These are phyloP conservation scores for Lichenostomus cassidix DNA, from an alignment of 2,113 vertebrate species.

Conservation along the genomic window DNA sequence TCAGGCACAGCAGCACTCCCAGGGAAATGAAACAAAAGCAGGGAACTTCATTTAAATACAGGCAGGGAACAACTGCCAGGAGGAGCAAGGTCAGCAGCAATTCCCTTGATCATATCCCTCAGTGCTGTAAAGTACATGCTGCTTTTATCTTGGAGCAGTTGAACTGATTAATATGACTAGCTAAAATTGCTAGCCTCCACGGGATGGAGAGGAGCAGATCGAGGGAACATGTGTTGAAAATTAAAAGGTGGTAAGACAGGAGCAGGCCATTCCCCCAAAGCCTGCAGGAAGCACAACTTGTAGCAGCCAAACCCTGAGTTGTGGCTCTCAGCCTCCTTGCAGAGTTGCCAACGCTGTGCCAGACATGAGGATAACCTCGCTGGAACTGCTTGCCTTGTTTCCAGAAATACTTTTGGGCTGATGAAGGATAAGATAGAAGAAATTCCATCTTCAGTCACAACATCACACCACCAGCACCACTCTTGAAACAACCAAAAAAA, in stretches of 20 bases:
- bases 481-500: background rate
- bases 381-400: background rate
- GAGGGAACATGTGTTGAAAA: background rate
- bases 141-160: slow-evolving; percentile 43
- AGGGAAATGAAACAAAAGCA: slow-evolving; percentile 47
- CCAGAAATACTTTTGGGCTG: background rate
- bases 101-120: background rate
- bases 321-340: background rate
- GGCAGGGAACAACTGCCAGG: slow-evolving; percentile 41
- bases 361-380: background rate
- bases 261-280: background rate
- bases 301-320: background rate
- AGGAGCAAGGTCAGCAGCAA: slow-evolving; percentile 52
- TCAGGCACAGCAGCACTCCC: slow-evolving; percentile 22
- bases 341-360: background rate
- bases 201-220: background rate
- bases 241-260: background rate
- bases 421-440: background rate
- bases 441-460: background rate
- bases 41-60: slow-evolving; percentile 43
- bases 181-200: background rate
- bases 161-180: slow-evolving; percentile 22
- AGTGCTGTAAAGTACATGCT: background rate
- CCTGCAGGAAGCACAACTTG: background rate
- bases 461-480: background rate